phyloP scores from a whole-genome alignment of 2,113 vertebrate species.

The Uropsilus gracilis region DNA sequence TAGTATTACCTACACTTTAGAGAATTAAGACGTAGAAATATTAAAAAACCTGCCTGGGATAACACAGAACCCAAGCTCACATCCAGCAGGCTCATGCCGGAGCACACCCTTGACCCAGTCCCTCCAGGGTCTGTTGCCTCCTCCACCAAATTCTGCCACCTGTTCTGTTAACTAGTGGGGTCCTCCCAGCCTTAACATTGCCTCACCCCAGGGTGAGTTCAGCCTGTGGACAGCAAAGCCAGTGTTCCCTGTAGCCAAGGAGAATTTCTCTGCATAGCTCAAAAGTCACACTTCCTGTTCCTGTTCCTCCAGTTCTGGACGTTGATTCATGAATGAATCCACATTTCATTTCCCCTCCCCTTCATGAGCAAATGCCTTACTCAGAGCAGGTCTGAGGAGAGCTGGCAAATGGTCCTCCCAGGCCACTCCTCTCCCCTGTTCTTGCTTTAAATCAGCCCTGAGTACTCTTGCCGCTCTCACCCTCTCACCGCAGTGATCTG shows the following conservation, averaged over 20 bases:
- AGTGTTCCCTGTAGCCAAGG: not conserved
- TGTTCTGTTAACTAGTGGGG: not conserved
- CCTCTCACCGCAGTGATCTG: conserved; percentile 32
- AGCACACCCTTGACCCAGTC: not conserved
- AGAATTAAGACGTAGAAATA: not conserved
- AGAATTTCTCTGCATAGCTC: conserved; percentile 44
- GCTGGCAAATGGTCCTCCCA: conserved; percentile 37
- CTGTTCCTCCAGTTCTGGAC: not conserved
- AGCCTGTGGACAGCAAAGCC: conserved; percentile 34
- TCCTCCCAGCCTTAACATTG: conserved; percentile 11
- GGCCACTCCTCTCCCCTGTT: not conserved
- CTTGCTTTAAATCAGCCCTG: conserved; percentile 41
- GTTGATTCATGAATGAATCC: conserved; percentile 71
- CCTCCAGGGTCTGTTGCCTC: not conserved
- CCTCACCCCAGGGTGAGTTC: not conserved
- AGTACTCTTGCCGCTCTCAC: conserved; percentile 19
- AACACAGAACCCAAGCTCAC: not conserved
- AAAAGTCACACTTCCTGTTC: conserved; percentile 60
- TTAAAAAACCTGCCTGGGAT: not conserved
- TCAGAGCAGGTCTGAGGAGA: conserved; percentile 50
- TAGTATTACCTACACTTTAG: conserved; percentile 10
- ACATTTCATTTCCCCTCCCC: conserved; percentile 54
- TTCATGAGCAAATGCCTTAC: conserved; percentile 61
- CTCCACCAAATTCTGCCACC: not conserved
- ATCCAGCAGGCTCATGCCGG: not conserved